Percentiles rank a stretch among this genome's conserved stretches.
phyloP scores from a whole-genome alignment of 2,888 invertebrate species.

The Ptilodon capucinus region DNA sequence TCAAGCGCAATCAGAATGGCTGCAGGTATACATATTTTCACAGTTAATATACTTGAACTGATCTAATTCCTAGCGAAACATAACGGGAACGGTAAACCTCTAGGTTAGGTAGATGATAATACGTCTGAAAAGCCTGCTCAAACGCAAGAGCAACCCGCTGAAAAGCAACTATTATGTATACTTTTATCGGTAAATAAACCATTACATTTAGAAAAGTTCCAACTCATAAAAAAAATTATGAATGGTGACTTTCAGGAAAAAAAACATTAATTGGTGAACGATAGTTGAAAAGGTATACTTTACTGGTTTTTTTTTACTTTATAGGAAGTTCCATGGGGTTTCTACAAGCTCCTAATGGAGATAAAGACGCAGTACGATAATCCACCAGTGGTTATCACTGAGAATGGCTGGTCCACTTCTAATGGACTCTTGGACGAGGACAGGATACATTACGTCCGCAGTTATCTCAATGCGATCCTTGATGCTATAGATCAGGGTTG shows the following conservation, averaged over 20 bases:
- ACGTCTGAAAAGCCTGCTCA: too few relatives aligned
- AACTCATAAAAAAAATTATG: too few relatives aligned
- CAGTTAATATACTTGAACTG: too few relatives aligned
- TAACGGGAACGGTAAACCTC: too few relatives aligned
- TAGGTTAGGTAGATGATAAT: too few relatives aligned
- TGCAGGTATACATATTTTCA: conserved; percentile 43
- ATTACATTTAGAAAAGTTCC: too few relatives aligned
- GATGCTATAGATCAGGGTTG: conserved; percentile 74
- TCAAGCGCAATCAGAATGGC: conserved; percentile 52
- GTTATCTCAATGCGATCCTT: conserved; percentile 67
- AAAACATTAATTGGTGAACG: too few relatives aligned
- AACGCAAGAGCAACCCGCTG: too few relatives aligned
- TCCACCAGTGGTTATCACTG: conserved; percentile 81
- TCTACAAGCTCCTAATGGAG: conserved; percentile 80
- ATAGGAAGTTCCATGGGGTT: conserved; percentile 83
- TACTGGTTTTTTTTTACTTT: conserved; percentile 10
- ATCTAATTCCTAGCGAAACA: too few relatives aligned
- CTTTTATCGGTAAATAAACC: too few relatives aligned
- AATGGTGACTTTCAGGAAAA: too few relatives aligned
- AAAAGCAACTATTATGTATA: too few relatives aligned
- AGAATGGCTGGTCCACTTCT: conserved; percentile 82
- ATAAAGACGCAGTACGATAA: conserved; percentile 76
- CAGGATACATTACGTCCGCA: conserved; percentile 65
- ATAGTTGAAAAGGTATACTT: neutral
- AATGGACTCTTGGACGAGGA: conserved; percentile 73